A percentile compares a stretch with the other conserved stretches of the same genome.
Conservation (phyloP, 64 coral and sea anemone species). For the Actinia tenebrosa region DNA sequence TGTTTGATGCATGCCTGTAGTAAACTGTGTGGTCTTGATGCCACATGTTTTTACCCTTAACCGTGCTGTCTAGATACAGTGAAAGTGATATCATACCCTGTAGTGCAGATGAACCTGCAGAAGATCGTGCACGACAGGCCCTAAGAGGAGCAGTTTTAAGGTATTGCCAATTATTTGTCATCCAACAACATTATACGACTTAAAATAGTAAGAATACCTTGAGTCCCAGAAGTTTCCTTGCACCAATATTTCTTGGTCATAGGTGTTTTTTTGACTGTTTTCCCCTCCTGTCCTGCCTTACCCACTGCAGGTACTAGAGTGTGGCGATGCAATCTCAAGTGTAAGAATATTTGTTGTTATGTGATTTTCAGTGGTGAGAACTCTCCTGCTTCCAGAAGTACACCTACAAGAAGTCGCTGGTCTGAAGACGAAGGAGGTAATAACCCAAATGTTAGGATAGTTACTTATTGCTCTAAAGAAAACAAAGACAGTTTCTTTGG, state of each 20-base stretch:
- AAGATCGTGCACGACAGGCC: conserved; percentile 74
- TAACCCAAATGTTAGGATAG: background rate
- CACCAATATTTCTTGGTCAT: too few species aligned
- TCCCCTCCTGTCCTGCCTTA: too few species aligned
- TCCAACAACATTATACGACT: background rate
- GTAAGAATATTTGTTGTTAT: background rate
- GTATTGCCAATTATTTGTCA: conserved; percentile 13
- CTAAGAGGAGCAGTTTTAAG: conserved; percentile 83
- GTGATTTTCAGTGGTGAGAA: conserved; percentile 62
- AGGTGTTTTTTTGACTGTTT: too few species aligned
- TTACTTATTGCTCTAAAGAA: too few species aligned
- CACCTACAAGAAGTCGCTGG: conserved; percentile 45
- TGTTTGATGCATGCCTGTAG: too few species aligned
- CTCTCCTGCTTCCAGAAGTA: conserved; percentile 63
- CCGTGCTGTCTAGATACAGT: conserved; percentile 38
- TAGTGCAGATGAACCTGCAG: conserved; percentile 71
- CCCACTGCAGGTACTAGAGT: too few species aligned
- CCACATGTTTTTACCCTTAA: background rate
- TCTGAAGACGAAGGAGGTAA: conserved; percentile 40
- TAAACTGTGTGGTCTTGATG: too few species aligned
- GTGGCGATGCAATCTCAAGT: background rate
- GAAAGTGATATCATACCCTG: conserved; percentile 85
- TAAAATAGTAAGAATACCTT: too few species aligned
- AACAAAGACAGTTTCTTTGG: too few species aligned
- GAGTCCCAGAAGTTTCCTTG: too few species aligned